Conservation (phyloP, 2,888 invertebrate species). For the Macrosiphum euphorbiae region DNA sequence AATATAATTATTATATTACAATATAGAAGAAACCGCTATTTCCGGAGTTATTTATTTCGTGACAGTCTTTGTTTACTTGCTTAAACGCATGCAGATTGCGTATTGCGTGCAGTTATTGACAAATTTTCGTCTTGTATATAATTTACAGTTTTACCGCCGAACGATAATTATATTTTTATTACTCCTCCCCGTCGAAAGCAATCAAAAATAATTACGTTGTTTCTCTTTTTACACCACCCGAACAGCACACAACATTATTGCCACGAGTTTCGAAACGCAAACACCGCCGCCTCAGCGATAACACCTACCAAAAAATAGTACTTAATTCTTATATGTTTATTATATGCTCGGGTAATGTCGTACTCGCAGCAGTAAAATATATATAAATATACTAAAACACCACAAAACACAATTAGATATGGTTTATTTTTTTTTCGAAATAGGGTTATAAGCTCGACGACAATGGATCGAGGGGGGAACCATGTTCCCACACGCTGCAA, state of each 20-base stretch:
- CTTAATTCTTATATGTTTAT: constrained; percentile 10
- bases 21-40: not conserved
- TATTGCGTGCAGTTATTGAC: not conserved
- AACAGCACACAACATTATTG: not conserved
- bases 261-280: constrained; percentile 17
- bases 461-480: constrained; percentile 32
- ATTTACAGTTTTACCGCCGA: not conserved
- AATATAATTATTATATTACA: not conserved
- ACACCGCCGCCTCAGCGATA: constrained; percentile 5
- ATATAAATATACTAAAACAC: not conserved
- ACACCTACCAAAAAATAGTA: not conserved
- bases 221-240: not conserved
- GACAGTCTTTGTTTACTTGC: not conserved
- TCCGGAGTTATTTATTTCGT: not conserved
- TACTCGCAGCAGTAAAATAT: not conserved
- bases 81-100: no score
- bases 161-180: not conserved
- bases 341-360: not conserved
- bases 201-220: not conserved
- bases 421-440: constrained; percentile 43
- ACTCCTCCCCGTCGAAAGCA: not conserved
- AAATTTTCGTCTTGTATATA: not conserved
- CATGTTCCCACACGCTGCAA: constrained; percentile 16
- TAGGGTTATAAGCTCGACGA: constrained; percentile 46
- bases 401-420: constrained; percentile 23